Conservation (phyloP, 2,113 vertebrate genomes). For the Alectura lathami region DNA sequence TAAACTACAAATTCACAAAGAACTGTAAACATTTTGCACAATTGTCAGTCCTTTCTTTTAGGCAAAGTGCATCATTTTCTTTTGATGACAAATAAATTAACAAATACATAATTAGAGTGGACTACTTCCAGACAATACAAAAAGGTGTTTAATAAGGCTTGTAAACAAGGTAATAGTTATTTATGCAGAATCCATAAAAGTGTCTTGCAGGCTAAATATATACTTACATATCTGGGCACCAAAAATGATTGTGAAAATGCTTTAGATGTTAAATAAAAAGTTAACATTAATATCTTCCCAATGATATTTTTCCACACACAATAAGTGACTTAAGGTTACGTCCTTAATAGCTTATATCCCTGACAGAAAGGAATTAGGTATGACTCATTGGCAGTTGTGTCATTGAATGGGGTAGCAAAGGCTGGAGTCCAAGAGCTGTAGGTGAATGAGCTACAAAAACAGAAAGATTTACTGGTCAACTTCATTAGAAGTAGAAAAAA, state of each 20-base stretch:
- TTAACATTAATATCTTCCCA: constrained; percentile 77
- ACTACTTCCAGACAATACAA: constrained; percentile 84
- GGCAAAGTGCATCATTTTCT: constrained; percentile 88
- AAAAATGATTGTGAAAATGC: constrained; percentile 71
- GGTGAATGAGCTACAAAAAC: constrained; percentile 87
- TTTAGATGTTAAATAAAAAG: constrained; percentile 75
- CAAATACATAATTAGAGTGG: constrained; percentile 78
- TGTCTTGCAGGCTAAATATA: constrained; percentile 82
- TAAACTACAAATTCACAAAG: constrained; percentile 83
- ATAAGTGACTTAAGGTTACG: constrained; percentile 71
- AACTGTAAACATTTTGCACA: constrained; percentile 87
- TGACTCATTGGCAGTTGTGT: constrained; percentile 91
- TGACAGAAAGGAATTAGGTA: constrained; percentile 81
- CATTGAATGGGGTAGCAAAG: constrained; percentile 88
- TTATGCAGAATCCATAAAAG: constrained; percentile 79
- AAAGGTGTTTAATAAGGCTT: constrained; percentile 77
- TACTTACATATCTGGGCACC: constrained; percentile 74
- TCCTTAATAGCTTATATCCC: constrained; percentile 76
- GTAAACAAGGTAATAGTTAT: constrained; percentile 78
- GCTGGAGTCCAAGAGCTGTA: constrained; percentile 88
- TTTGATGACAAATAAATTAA: constrained; percentile 87
- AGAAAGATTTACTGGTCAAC: constrained; percentile 72
- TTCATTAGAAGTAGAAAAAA: background rate
- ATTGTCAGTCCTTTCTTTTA: constrained; percentile 82
- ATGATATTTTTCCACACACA: constrained; percentile 73